phyloP scores from a whole-genome alignment of 1,140 invertebrate species.

The Lethrus apterus region DNA sequence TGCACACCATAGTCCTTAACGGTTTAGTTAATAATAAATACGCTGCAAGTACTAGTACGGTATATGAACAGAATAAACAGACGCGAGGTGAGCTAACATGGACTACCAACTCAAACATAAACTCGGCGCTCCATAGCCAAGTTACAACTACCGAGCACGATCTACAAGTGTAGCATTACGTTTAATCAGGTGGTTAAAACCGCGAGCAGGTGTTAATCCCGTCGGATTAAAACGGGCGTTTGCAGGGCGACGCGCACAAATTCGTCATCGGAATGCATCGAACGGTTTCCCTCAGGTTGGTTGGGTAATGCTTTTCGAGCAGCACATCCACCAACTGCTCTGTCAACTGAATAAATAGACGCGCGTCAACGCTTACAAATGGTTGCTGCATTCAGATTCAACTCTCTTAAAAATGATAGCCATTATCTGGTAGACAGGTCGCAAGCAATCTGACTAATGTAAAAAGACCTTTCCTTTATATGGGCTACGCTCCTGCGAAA shows the following conservation, averaged over 20 bases:
- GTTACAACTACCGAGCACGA: conserved; percentile 9
- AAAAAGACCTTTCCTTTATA: no score
- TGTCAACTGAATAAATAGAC: conserved; percentile 35
- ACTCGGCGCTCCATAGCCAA: conserved; percentile 2
- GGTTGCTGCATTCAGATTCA: conserved; percentile 34
- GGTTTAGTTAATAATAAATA: no score
- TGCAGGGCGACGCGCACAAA: conserved; percentile 7
- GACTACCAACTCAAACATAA: conserved; percentile 7
- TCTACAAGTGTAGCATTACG: conserved; percentile 9
- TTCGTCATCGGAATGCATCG: conserved; percentile 5
- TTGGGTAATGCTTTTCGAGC: conserved; percentile 6
- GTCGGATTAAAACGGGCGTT: conserved; percentile 11
- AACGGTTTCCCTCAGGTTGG: background rate
- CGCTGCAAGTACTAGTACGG: no score
- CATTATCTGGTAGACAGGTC: conserved; percentile 36
- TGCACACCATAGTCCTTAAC: no score
- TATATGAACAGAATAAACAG: no score
- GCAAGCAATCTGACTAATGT: conserved; percentile 38
- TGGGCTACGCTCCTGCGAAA: no score
- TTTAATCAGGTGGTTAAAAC: conserved; percentile 11
- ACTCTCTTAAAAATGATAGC: conserved; percentile 39
- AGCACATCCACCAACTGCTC: conserved; percentile 16
- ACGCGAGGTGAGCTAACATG: no score
- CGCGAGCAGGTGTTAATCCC: conserved; percentile 12
- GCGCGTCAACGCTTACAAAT: conserved; percentile 36